A percentile compares a stretch with the other conserved stretches of the same genome.
phyloP scores from a whole-genome alignment of 1,140 invertebrate genomes.

The Dreissena rostriformis region DNA sequence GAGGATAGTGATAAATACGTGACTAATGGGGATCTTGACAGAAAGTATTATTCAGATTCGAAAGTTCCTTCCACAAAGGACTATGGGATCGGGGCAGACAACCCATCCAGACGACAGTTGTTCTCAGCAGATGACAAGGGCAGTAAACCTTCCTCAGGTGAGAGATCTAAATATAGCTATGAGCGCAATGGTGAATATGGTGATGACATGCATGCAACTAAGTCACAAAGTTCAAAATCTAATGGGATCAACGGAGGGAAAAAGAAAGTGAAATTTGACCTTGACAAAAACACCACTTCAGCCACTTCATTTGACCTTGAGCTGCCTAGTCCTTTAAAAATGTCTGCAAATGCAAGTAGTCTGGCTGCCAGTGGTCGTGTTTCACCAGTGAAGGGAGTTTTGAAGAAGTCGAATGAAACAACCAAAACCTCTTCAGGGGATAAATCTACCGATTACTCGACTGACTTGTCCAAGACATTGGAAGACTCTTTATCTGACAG shows the following conservation, averaged over 20 bases:
- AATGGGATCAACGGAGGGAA: slow-evolving; percentile 51
- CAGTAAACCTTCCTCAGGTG: slow-evolving; percentile 58
- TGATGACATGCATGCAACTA: slow-evolving; percentile 51
- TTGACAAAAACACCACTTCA: slow-evolving; percentile 59
- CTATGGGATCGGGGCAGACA: slow-evolving; percentile 27
- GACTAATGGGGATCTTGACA: slow-evolving; percentile 37
- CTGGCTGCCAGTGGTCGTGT: slow-evolving; percentile 36
- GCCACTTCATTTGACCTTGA: slow-evolving; percentile 75
- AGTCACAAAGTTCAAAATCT: slow-evolving; percentile 49
- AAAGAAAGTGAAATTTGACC: slow-evolving; percentile 71
- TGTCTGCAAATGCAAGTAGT: slow-evolving; percentile 52
- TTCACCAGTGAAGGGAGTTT: slow-evolving; percentile 65
- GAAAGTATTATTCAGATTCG: slow-evolving; percentile 36
- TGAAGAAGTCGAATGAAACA: slow-evolving; percentile 62
- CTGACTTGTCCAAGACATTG: slow-evolving; percentile 43
- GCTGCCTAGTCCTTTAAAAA: slow-evolving; percentile 71
- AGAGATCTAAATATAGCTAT: slow-evolving; percentile 60
- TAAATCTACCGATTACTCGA: slow-evolving; percentile 54
- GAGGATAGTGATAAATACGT: slow-evolving; percentile 49
- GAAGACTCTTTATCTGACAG: slow-evolving; percentile 40
- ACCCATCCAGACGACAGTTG: slow-evolving; percentile 48
- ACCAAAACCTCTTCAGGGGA: slow-evolving; percentile 49
- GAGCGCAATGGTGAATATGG: slow-evolving; percentile 50
- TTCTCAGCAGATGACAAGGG: slow-evolving; percentile 44
- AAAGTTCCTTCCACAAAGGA: slow-evolving; percentile 37